A percentile compares a stretch with the other conserved stretches of the same genome.
phyloP scores from a whole-genome alignment of 2,113 vertebrate species.

The Patagioenas fasciata region DNA sequence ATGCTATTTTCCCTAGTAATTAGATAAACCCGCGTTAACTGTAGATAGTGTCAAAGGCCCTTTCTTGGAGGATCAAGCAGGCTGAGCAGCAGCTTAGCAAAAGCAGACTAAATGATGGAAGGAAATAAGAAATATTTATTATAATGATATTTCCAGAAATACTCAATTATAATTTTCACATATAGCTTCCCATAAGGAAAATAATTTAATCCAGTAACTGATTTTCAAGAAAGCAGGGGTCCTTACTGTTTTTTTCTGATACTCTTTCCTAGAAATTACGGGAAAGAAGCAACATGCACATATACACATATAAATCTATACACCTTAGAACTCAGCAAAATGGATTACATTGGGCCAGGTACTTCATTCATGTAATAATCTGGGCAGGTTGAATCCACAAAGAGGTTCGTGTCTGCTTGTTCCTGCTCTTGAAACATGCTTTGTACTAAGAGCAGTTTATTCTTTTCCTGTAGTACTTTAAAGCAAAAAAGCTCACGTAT shows the following conservation, averaged over 20 bases:
- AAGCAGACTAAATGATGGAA: neutral
- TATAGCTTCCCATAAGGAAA: neutral
- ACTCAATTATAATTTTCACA: conserved; percentile 6
- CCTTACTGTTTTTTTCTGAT: neutral
- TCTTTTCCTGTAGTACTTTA: neutral
- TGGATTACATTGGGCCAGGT: neutral
- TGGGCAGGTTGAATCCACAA: neutral
- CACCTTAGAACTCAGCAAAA: neutral
- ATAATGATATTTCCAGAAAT: conserved; percentile 1
- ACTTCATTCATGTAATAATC: neutral
- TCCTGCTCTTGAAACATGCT: neutral
- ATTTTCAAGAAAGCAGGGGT: conserved; percentile 3
- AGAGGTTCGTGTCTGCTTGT: neutral
- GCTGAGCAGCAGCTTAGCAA: neutral
- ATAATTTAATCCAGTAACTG: neutral
- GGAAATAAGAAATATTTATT: neutral
- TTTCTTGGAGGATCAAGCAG: neutral
- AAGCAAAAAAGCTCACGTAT: neutral
- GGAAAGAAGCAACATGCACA: neutral
- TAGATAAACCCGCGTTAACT: conserved; percentile 63
- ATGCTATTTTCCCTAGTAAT: conserved; percentile 39
- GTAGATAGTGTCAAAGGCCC: conserved; percentile 2
- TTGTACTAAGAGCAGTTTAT: neutral
- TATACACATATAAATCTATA: neutral
- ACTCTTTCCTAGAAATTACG: neutral